Base-by-base conservation (phyloP, 2,797 vertebrate genomes). In the Lepilemur septentrionalis region DNA sequence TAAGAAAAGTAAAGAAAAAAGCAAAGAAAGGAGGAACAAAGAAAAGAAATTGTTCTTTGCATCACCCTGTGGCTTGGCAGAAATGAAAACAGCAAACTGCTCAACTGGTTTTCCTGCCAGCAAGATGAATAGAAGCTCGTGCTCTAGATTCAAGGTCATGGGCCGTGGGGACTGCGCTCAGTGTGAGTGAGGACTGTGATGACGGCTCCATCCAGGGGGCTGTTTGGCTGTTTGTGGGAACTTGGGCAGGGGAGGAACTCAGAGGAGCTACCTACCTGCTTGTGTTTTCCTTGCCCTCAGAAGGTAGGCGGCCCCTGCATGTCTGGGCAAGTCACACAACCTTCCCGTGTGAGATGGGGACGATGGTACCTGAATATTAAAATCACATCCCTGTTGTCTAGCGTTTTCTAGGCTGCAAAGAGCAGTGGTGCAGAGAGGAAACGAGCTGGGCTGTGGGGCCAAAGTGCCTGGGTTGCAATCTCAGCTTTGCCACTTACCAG, bases 71-170 rank as follows among this genome's bases (percentile, higher is more conserved):
- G 96, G 73, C 89, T 97, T 87, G 79, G 86, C 50, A 95, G 84
- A 92, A 95, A 87, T 85, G 75, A 97, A 97, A 98, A 97, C 41
- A 96, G 78, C 18, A 73, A 97, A 3, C 86, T 80, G 67, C 90
- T 96, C 83, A 78, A 92, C 70, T 2, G 82, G 78, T 84, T 93
- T 97, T 93, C 89, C 43, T 15, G 46, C 89, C 15, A 2, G 65
- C 35, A 43, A 85, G 79, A 50, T 79, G 89, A 86, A 87, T 65
- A 88, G 70, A 15, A 11, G 30, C 38, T 78, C 25, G 69, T 7
- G 9, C 32, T 94, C 88, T 35, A 1, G 2, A 55, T 41, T 20
- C 5, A 41, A 48, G 94, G 84, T 43, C 70, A 9, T 11, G 0
- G 15, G 59, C 70, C 6, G 2, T 0, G 1, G 69, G 61, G 41